These are phyloP conservation scores for Apistogramma diplotaenia DNA, from an alignment of 2,113 vertebrate species.

Conservation along the genomic window DNA sequence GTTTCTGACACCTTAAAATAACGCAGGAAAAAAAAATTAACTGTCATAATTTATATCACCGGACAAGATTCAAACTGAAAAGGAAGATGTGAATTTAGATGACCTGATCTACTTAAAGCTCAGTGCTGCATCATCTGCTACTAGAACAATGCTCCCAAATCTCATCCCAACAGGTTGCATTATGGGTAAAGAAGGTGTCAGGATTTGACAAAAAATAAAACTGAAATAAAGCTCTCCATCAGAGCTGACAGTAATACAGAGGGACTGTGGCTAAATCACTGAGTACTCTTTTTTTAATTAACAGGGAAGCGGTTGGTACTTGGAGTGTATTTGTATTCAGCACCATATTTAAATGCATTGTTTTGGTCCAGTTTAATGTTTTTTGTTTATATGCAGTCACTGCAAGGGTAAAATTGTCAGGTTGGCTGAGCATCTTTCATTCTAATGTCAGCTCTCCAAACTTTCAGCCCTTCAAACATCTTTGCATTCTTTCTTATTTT, in stretches of 20 bases:
- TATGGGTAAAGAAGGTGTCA: neutral
- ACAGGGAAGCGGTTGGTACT: neutral
- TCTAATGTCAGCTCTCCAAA: slow-evolving; percentile 4
- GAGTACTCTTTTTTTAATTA: neutral
- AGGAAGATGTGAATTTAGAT: neutral
- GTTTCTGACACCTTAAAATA: neutral
- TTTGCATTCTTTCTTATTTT: neutral
- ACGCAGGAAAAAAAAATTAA: neutral
- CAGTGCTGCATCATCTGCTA: too few species aligned
- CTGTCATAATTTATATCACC: neutral
- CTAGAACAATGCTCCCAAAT: neutral
- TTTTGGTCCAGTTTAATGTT: neutral
- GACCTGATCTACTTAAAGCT: neutral
- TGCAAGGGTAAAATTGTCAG: neutral
- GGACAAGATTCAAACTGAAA: neutral
- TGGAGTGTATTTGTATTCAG: neutral
- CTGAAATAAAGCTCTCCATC: neutral
- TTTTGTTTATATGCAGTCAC: neutral
- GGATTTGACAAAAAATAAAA: neutral
- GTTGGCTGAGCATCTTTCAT: neutral
- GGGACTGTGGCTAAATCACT: neutral
- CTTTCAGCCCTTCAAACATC: neutral
- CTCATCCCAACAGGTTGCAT: neutral
- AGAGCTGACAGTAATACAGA: neutral
- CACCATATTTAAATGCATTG: neutral